These are phyloP conservation scores for Semnornis frantzii DNA, from an alignment of 2,113 vertebrate species.

Conservation along the genomic window DNA sequence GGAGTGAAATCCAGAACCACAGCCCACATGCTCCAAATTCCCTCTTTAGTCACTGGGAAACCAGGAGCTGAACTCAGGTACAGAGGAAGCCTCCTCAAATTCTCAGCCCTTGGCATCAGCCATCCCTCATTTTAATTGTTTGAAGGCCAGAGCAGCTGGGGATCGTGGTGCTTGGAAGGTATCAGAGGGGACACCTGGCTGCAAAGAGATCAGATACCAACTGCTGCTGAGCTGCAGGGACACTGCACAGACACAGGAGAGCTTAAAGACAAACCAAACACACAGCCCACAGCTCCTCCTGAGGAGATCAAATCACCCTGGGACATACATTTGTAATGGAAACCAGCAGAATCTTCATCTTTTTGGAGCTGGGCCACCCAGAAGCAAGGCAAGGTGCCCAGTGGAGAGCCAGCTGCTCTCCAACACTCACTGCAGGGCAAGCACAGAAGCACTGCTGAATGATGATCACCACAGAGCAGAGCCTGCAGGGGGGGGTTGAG, in stretches of 20 bases:
- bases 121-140: background rate
- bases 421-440: background rate
- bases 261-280: background rate
- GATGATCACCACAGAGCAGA: background rate
- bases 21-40: background rate
- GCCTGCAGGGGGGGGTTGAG: background rate
- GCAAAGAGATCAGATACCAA: fast-evolving
- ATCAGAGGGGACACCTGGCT: background rate
- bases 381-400: background rate
- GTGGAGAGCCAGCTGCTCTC: fast-evolving
- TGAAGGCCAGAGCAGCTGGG: background rate
- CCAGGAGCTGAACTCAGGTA: background rate
- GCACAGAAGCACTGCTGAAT: background rate
- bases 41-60: background rate
- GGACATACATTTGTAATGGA: background rate
- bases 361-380: fast-evolving
- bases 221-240: background rate
- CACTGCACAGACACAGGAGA: background rate
- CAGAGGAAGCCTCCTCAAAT: background rate
- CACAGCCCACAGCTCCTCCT: background rate
- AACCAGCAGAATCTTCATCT: background rate
- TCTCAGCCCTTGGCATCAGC: background rate
- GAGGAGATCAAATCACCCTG: background rate
- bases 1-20: background rate
- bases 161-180: background rate